Evolutionary conservation across 2,113 vertebrate species (phyloP), one percentile per base, ranked within the genome.

Genomic region (Bos indicus): DNA sequence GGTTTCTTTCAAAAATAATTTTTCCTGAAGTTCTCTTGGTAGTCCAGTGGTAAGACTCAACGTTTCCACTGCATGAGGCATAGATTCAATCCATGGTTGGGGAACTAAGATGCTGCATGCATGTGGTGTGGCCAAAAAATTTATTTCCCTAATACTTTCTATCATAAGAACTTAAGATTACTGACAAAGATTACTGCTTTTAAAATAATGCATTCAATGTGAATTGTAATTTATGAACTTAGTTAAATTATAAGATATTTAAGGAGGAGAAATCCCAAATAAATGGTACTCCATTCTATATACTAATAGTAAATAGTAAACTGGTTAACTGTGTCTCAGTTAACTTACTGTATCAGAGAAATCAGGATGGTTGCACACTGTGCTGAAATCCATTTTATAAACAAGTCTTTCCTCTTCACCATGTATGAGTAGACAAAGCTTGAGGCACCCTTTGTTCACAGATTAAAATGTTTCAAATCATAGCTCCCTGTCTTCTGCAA

Each of bases 401-500:
- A 80, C 1, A 43, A 57, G 21, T 71, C 19, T 94, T 81, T 93
- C 26, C 21, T 52, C 28, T 88, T 80, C 7, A 87, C 15, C 15
- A 71, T 13, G 36, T 28, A 71, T 30, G 14, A 91, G 5, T 57
- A 71, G 36, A 59, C 33, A 92, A 90, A 30, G 16, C 19, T 19
- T 52, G 56, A 40, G 13, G 40, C n/a, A 89, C 6, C 17, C 30
- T 81, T 87, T 91, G 9, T 23, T 88, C 40, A 78, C 43, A 71
- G 23, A 57, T 90, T 43, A 87, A 52, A 90, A 82, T 67, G 25
- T 67, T 95, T 97, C 94, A 96, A 90, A 52, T 71, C 26, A 74
- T 52, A 48, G 23, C 21, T 92, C 77, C 54, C 56, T 91, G 19
- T 85, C 51, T 59, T 10, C 15, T 3, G 28, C 11, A 77, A 57